Percentiles rank a stretch among this genome's conserved stretches.
Conservation (phyloP, 2,113 vertebrate species). For the Panthera tigris region DNA sequence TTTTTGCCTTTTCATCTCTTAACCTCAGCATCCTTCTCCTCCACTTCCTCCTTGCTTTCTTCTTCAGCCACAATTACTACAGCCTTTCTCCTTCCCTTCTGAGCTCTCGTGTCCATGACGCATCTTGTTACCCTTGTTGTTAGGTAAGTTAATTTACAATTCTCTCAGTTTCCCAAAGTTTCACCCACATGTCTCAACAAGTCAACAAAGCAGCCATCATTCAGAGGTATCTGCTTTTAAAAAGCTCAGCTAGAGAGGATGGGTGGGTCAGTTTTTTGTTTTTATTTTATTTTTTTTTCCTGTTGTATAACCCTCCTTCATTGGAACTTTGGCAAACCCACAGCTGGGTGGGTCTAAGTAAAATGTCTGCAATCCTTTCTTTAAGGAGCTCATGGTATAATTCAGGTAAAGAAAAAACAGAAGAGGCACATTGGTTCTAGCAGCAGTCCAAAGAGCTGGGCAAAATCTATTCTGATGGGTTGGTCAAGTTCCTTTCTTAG, state of each 20-base stretch:
- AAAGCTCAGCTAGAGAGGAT: background rate
- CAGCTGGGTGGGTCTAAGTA: background rate
- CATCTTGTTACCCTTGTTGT: background rate
- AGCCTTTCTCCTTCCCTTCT: background rate
- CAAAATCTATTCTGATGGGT: background rate
- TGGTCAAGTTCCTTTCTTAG: background rate
- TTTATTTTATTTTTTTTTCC: background rate
- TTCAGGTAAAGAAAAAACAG: background rate
- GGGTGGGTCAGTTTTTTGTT: background rate
- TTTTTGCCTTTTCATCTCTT: background rate
- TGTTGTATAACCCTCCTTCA: background rate
- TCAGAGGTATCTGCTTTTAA: background rate
- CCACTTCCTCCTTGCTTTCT: accelerated
- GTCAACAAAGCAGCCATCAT: background rate
- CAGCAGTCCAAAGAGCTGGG: background rate
- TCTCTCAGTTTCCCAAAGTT: background rate
- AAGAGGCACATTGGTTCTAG: background rate
- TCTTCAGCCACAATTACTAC: background rate
- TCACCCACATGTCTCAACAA: background rate
- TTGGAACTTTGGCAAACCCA: background rate
- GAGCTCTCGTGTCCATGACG: background rate
- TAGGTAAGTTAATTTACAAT: background rate
- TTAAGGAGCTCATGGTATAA: background rate
- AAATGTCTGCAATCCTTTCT: background rate
- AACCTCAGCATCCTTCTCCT: background rate